Conservation (phyloP, 2,113 vertebrate species). For the Ammodytes marinus region DNA sequence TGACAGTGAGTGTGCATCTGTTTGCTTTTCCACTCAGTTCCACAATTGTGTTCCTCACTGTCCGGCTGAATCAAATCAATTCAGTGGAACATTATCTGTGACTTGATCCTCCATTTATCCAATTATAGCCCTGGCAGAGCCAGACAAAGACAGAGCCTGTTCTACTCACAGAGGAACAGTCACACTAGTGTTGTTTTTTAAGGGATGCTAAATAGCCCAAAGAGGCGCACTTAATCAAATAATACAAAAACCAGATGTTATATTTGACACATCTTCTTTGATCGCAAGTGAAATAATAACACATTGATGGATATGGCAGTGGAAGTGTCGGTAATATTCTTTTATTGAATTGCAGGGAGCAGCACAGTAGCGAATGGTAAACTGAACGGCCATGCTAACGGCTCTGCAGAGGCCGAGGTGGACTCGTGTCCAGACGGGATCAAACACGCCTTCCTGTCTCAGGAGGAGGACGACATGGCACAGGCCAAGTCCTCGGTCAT, state of each 20-base stretch:
- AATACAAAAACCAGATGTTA: not conserved
- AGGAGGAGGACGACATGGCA: slow-evolving; percentile 56
- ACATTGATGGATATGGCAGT: not conserved
- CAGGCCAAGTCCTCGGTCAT: slow-evolving; percentile 78
- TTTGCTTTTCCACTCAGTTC: slow-evolving; percentile 38
- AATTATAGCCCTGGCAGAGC: slow-evolving; percentile 12
- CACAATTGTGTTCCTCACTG: not conserved
- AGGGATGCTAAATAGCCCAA: too few relatives aligned
- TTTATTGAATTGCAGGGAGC: slow-evolving; percentile 28
- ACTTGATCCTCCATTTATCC: slow-evolving; percentile 54
- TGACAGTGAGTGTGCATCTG: not conserved
- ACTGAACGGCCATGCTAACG: slow-evolving; percentile 56
- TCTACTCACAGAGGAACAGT: slow-evolving; percentile 1
- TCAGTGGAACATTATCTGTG: slow-evolving; percentile 59
- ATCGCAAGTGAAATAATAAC: not conserved
- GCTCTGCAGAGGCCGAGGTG: not conserved
- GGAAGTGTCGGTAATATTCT: rapidly evolving
- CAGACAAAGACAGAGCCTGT: slow-evolving; percentile 69
- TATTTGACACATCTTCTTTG: not conserved
- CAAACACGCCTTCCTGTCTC: slow-evolving; percentile 66
- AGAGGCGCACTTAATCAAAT: not conserved
- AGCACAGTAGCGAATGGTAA: slow-evolving; percentile 54
- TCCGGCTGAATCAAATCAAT: slow-evolving; percentile 48
- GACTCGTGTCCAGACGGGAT: not conserved
- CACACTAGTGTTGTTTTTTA: not conserved